A percentile compares a stretch with the other conserved stretches of the same genome.
Conservation (phyloP, 2,797 vertebrate genomes). For the Enteromius viviparus region DNA sequence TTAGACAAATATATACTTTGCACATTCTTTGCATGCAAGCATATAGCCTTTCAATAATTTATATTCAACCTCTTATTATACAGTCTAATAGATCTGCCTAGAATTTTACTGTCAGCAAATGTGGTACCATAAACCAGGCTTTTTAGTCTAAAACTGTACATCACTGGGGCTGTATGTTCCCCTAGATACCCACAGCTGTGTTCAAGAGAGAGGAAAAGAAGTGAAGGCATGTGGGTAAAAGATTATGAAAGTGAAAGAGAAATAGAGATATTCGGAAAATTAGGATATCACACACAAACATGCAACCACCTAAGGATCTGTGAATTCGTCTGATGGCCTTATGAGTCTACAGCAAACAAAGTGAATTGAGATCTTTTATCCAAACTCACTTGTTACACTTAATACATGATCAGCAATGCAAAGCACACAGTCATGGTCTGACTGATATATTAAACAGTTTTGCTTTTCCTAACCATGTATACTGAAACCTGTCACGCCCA, state of each 20-base stretch:
- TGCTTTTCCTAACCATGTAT: not conserved
- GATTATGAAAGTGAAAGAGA: not conserved
- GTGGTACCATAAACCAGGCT: slow-evolving; percentile 4
- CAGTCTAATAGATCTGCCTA: slow-evolving; percentile 15
- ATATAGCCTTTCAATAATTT: slow-evolving; percentile 21
- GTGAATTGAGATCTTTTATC: not conserved
- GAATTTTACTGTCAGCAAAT: slow-evolving; percentile 19
- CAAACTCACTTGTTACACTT: not conserved
- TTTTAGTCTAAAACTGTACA: slow-evolving; percentile 4
- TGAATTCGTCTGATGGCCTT: too few species aligned
- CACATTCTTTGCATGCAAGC: slow-evolving; percentile 10
- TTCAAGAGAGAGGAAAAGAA: not conserved
- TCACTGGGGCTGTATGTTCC: not conserved
- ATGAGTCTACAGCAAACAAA: not conserved
- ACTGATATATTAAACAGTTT: not conserved
- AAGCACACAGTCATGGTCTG: not conserved
- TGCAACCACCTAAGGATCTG: not conserved
- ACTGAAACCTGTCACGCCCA: not conserved
- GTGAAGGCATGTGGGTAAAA: not conserved
- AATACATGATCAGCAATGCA: not conserved
- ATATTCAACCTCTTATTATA: slow-evolving; percentile 33
- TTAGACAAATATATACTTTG: not conserved
- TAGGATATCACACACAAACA: not conserved
- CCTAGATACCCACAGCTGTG: not conserved
- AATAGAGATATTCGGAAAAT: not conserved